Evolutionary conservation across 2,113 vertebrate species (phyloP), one percentile per base, ranked within the genome.

Genomic region (Sebastes schlegelii): DNA sequence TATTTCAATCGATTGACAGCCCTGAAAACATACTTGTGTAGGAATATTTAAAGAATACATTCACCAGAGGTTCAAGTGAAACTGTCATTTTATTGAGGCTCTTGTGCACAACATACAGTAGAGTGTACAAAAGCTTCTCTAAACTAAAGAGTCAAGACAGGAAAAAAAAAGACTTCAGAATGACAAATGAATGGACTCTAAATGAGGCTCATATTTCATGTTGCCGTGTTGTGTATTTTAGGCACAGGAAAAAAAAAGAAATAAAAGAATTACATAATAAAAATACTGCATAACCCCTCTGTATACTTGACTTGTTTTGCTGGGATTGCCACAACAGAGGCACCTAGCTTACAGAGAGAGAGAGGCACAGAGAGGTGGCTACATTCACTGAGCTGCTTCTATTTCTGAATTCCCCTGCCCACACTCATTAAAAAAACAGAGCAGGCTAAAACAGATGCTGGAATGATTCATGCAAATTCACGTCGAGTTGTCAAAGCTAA

Each of bases 351-450:
- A 68, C 78, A 80, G 49, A 83, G 76, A 76, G 23, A 62, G 64
- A 80, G 26, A 77, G 23, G 55, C 57, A 83, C 0, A 45, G 17
- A 72, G 77, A 82, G 52, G 60, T 63, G 62, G 84, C 60, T 64
- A 58, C 71, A 78, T 86, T 80, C 69, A 82, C 74, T 55, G 71
- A 80, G 68, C 71, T 74, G 79, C 79, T 88, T 84, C 91, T 90
- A 91, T 90, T 93, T 86, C 63, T 89, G 88, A 86, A 85, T 70
- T 34, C 70, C 51, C 52, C 92, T 75, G 77, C 87, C 89, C 87
- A 91, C 85, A 74, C 81, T 91, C 85, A 91, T 91, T 91, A 92
- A 86, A 87, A 77, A 90, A 90, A 78, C 80, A 88, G 68, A 71
- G 75, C 65, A 66, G 11, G 52, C 71, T 82, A 67, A 85, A 92